Evolutionary conservation across 2,797 vertebrate genomes (phyloP).

Genomic region (Ctenopoma kingsleyae): DNA sequence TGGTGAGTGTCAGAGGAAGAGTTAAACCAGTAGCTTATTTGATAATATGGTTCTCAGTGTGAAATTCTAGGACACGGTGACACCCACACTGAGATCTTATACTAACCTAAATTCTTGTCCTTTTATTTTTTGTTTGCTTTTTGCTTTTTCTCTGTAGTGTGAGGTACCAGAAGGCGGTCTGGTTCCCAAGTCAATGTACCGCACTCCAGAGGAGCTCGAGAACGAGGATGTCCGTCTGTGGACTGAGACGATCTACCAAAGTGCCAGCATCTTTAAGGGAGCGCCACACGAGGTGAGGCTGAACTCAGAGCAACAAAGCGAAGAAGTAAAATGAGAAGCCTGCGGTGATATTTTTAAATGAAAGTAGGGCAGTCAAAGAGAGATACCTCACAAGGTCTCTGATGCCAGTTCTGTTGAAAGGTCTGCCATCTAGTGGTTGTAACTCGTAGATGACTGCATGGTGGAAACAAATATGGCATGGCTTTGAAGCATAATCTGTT

Average conservation of each 20-base stretch:
- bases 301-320: neutral
- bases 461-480: neutral
- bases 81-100: neutral
- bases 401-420: neutral
- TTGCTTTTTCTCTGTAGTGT: slow-evolving; percentile 82
- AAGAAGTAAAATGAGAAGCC: neutral
- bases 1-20: slow-evolving; percentile 83
- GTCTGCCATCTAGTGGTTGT: slow-evolving; percentile 70
- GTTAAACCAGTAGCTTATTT: neutral
- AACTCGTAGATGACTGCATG: neutral
- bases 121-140: neutral
- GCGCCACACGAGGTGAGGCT: slow-evolving; percentile 93
- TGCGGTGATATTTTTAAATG: neutral
- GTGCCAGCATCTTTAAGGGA: slow-evolving; percentile 97
- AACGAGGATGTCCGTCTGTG: slow-evolving; percentile 94
- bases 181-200: slow-evolving; percentile 96
- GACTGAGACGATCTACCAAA: slow-evolving; percentile 99
- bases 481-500: slow-evolving; percentile 20
- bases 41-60: neutral
- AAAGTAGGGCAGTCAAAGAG: slow-evolving; percentile 30
- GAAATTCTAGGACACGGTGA: slow-evolving; percentile 1
- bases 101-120: slow-evolving; percentile 31
- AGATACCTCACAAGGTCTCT: neutral
- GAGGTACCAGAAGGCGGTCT: slow-evolving; percentile 97
- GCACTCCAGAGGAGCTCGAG: slow-evolving; percentile 95